A percentile compares a stretch with the other conserved stretches of the same genome.
Evolutionary conservation across 2,797 vertebrate genomes (phyloP).

Genomic region (Alauda arvensis): DNA sequence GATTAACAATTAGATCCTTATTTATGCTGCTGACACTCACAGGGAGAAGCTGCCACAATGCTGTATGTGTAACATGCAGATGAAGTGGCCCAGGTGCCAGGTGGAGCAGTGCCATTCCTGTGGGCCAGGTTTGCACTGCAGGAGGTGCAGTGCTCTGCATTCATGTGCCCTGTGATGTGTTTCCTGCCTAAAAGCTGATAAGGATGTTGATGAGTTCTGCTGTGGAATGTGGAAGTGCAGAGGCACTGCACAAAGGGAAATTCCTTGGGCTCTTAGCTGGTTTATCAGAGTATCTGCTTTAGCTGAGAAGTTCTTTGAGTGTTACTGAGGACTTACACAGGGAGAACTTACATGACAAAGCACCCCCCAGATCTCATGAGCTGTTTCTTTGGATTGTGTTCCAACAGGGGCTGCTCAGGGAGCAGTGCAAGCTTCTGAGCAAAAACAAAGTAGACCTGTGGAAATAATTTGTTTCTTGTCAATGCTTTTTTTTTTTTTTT

Average conservation of each 20-base stretch:
- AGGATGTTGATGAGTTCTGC: not conserved
- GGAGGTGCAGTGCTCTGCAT: not conserved
- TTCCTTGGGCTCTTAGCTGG: fast-evolving
- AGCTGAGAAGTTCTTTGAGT: not conserved
- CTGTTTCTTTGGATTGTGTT: not conserved
- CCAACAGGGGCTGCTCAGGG: not conserved
- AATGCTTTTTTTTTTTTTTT: not conserved
- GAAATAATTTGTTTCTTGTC: not conserved
- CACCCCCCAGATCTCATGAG: not conserved
- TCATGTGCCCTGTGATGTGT: not conserved
- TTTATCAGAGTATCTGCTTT: not conserved
- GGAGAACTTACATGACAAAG: not conserved
- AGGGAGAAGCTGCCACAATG: not conserved
- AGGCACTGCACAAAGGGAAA: not conserved
- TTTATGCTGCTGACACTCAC: not conserved
- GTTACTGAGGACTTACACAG: not conserved
- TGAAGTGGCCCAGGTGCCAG: not conserved
- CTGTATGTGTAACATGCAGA: not conserved
- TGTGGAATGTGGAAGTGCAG: not conserved
- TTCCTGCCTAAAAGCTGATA: not conserved
- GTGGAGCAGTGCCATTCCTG: not conserved
- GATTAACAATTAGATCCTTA: not conserved
- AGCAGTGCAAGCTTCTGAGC: not conserved
- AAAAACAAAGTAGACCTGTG: not conserved
- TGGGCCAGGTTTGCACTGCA: not conserved